phyloP scores from a whole-genome alignment of 1,140 invertebrate species.

The honey bee (Apis mellifera) region DNA sequence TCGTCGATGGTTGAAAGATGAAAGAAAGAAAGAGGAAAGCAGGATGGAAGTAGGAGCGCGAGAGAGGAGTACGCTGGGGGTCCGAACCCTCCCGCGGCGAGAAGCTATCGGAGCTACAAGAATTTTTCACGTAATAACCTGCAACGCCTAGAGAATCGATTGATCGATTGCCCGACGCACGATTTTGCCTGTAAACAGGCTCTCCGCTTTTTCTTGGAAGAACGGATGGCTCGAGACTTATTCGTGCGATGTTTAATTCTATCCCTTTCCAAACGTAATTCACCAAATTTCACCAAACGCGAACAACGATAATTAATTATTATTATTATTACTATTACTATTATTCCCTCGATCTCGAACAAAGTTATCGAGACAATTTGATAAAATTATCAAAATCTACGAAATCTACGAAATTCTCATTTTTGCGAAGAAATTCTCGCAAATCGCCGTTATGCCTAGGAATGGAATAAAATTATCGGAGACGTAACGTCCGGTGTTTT shows the following conservation, averaged over 20 bases:
- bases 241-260: neutral
- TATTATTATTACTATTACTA: too few species aligned
- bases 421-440: neutral
- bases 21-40: constrained; percentile 46
- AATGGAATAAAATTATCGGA: constrained; percentile 49
- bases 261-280: constrained; percentile 50
- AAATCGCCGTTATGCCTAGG: neutral
- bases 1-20: constrained; percentile 59
- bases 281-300: neutral
- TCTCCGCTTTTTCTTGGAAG: constrained; percentile 58
- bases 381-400: neutral
- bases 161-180: constrained; percentile 75
- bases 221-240: neutral
- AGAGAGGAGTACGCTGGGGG: constrained; percentile 67
- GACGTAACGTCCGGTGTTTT: constrained; percentile 55
- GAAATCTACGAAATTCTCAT: neutral
- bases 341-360: too few species aligned
- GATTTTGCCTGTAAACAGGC: constrained; percentile 75
- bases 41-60: constrained; percentile 3
- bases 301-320: too few species aligned
- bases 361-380: neutral
- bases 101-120: constrained; percentile 74
- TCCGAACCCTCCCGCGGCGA: constrained; percentile 72
- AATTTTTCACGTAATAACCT: constrained; percentile 77
- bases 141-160: constrained; percentile 76